Percentiles rank a stretch among this genome's conserved stretches.
Evolutionary conservation across 1,140 invertebrate species (phyloP).

Genomic region (Hylyphantes graminicola): DNA sequence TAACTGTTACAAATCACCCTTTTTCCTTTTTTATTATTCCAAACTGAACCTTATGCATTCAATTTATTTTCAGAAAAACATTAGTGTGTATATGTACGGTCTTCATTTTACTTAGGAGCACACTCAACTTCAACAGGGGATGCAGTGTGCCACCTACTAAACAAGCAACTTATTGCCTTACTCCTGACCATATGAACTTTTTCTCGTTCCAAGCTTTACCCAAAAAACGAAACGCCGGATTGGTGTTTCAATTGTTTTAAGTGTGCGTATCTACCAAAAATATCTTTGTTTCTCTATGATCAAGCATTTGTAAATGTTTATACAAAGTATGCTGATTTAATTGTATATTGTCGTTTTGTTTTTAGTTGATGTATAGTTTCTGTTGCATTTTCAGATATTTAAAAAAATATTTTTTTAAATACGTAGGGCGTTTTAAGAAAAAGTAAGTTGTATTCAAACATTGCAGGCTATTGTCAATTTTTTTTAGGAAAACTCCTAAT

Average conservation of each 20-base stretch:
- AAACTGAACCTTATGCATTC: not conserved
- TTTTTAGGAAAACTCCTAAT: too few relatives aligned
- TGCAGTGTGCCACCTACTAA: constrained; percentile 2
- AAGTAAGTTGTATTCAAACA: too few relatives aligned
- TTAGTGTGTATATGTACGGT: constrained; percentile 28
- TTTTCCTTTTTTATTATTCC: not conserved
- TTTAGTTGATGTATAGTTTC: constrained; percentile 51
- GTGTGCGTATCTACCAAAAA: not conserved
- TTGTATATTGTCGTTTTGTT: constrained; percentile 45
- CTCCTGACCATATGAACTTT: constrained; percentile 38
- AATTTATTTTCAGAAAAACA: constrained; percentile 36
- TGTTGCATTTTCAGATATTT: constrained; percentile 44
- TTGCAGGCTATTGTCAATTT: too few relatives aligned
- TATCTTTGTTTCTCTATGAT: not conserved
- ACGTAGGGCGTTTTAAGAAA: too few relatives aligned
- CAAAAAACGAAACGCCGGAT: constrained; percentile 2
- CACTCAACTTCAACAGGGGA: constrained; percentile 19
- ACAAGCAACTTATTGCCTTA: constrained; percentile 56
- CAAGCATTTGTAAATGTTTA: constrained; percentile 49
- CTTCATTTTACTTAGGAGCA: constrained; percentile 39
- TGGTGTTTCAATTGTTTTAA: not conserved
- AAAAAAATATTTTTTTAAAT: not conserved
- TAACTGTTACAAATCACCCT: not conserved
- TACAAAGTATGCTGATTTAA: constrained; percentile 34
- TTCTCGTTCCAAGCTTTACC: constrained; percentile 39